phyloP scores from a whole-genome alignment of 2,113 vertebrate genomes.

The Gopherus evgoodei region DNA sequence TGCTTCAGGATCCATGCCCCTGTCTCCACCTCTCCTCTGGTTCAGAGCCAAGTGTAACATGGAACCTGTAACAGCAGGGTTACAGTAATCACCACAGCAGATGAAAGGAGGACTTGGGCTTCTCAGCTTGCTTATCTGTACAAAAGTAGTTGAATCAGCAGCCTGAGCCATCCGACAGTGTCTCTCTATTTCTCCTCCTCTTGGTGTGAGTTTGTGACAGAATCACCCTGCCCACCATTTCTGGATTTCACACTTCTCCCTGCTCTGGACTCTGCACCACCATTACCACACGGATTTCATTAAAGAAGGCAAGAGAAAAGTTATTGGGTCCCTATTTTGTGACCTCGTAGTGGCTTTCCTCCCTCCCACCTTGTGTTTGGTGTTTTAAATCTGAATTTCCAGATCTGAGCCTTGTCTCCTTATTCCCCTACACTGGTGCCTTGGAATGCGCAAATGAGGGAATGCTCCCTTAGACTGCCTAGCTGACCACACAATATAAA shows the following conservation, averaged over 20 bases:
- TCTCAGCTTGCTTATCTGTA: background rate
- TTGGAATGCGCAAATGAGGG: background rate
- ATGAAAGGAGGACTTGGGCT: background rate
- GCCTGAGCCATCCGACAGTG: background rate
- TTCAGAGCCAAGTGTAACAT: background rate
- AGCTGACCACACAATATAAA: background rate
- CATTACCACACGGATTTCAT: background rate
- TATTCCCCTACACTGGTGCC: background rate
- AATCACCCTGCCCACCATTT: background rate
- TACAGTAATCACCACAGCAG: background rate
- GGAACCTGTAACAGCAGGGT: background rate
- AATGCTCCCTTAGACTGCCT: background rate
- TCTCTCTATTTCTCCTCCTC: background rate
- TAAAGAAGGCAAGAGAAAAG: background rate
- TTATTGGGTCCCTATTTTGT: background rate
- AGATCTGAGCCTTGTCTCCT: background rate
- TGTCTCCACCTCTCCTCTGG: background rate
- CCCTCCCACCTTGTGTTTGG: accelerated
- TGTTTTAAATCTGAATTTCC: background rate
- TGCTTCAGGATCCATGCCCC: background rate
- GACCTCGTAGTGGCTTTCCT: accelerated
- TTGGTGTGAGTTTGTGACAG: background rate
- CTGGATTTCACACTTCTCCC: background rate
- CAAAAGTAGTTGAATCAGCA: background rate
- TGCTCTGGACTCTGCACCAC: background rate